Evolutionary conservation across 2,797 vertebrate genomes (phyloP).

Genomic region (Platyrinchus mystaceus): DNA sequence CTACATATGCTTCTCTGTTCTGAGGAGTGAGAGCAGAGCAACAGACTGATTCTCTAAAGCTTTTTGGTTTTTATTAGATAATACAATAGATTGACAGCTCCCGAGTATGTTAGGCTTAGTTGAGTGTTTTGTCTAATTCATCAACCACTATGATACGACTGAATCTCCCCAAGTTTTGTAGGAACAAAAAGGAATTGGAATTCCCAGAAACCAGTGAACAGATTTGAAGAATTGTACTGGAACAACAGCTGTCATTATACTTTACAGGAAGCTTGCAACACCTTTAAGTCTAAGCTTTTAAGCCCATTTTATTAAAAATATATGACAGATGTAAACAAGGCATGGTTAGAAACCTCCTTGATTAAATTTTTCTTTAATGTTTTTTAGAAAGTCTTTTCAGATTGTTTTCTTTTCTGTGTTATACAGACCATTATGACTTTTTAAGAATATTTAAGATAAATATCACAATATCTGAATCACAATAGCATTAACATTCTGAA

Average conservation of each 20-base stretch:
- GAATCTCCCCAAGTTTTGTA: background rate
- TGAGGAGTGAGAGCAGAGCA: background rate
- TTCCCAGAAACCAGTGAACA: constrained; percentile 25
- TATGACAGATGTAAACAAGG: constrained; percentile 57
- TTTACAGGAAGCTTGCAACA: constrained; percentile 45
- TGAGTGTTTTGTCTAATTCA: background rate
- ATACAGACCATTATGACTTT: background rate
- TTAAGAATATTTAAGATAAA: background rate
- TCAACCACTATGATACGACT: background rate
- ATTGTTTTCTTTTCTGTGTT: background rate
- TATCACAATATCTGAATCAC: background rate
- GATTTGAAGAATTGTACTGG: constrained; percentile 33
- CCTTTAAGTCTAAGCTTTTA: constrained; percentile 68
- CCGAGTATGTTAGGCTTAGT: background rate
- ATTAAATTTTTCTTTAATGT: constrained; percentile 35
- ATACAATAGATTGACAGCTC: background rate
- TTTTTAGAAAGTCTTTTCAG: constrained; percentile 31
- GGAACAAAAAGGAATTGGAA: background rate
- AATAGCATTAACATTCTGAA: background rate
- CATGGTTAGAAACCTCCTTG: constrained; percentile 20
- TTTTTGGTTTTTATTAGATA: background rate
- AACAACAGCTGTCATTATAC: constrained; percentile 64
- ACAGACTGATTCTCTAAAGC: background rate
- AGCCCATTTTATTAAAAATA: constrained; percentile 73
- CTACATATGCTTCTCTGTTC: background rate